Evolutionary conservation across 2,113 vertebrate genomes (phyloP).

Genomic region (Hippocampus abdominalis): DNA sequence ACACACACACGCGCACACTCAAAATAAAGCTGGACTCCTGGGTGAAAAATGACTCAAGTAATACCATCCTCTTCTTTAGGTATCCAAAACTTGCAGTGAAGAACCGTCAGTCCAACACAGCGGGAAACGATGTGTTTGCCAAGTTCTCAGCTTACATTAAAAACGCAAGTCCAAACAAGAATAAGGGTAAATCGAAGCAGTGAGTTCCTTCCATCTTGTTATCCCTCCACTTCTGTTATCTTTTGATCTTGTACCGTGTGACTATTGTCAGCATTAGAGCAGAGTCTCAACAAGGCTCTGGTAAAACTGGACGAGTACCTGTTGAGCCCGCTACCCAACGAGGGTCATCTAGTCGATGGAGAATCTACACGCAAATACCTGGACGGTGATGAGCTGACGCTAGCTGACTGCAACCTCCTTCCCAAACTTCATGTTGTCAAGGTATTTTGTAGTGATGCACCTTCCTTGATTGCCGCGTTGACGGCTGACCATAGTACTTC

Average conservation of each 20-base stretch:
- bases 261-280: constrained; percentile 79
- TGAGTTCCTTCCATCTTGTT: not conserved
- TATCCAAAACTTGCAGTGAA: constrained; percentile 87
- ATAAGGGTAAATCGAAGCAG: constrained; percentile 71
- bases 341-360: constrained; percentile 19
- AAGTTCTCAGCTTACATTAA: constrained; percentile 95
- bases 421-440: constrained; percentile 96
- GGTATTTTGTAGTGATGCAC: constrained; percentile 65
- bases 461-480: not conserved
- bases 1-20: too few species aligned
- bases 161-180: constrained; percentile 84
- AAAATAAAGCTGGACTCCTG: not conserved
- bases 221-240: not conserved
- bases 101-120: constrained; percentile 86
- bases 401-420: constrained; percentile 95
- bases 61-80: constrained; percentile 58
- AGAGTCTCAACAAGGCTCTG: constrained; percentile 82
- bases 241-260: not conserved
- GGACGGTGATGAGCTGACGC: constrained; percentile 89
- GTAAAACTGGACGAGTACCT: constrained; percentile 88
- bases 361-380: constrained; percentile 85
- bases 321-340: constrained; percentile 79
- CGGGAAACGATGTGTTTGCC: constrained; percentile 91
- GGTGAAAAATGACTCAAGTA: not conserved
- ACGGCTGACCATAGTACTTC: not conserved